Conservation (phyloP, 1,140 invertebrate species). For the Scaptomyza pallida region DNA sequence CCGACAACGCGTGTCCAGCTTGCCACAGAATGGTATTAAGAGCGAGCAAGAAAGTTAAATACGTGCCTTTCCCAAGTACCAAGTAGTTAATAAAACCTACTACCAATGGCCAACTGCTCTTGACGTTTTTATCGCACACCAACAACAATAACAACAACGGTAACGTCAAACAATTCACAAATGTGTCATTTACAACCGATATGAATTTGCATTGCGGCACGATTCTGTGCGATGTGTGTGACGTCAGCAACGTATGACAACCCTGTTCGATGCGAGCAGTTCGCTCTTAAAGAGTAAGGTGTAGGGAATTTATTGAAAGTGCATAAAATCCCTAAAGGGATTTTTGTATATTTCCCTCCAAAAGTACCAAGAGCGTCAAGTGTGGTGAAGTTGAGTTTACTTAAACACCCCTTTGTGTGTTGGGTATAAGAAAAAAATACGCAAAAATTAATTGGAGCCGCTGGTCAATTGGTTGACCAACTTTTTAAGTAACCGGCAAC, state of each 20-base stretch:
- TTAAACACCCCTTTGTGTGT: background rate
- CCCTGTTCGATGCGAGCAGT: conserved; percentile 10
- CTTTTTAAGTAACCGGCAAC: conserved; percentile 47
- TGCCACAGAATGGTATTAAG: conserved; percentile 31
- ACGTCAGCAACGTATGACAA: conserved; percentile 25
- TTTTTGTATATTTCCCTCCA: too few relatives aligned
- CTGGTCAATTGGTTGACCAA: conserved; percentile 46
- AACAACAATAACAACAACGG: background rate
- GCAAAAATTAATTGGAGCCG: conserved; percentile 33
- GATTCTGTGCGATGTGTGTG: conserved; percentile 11
- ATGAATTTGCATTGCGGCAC: conserved; percentile 41
- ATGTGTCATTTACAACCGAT: conserved; percentile 31
- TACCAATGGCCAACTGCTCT: conserved; percentile 20
- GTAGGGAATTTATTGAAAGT: background rate
- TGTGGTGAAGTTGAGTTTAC: too few relatives aligned
- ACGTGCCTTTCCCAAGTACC: conserved; percentile 23
- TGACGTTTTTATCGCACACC: conserved; percentile 33
- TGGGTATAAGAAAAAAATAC: conserved; percentile 9
- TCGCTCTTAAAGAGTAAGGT: background rate
- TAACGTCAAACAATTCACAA: background rate
- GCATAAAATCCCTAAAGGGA: background rate
- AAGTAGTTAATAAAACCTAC: conserved; percentile 6
- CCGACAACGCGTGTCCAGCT: conserved; percentile 36
- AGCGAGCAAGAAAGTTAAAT: conserved; percentile 15
- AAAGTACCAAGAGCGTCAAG: too few relatives aligned